Conservation (phyloP, 2,113 vertebrate genomes). For the Phrynocephalus versicolor region DNA sequence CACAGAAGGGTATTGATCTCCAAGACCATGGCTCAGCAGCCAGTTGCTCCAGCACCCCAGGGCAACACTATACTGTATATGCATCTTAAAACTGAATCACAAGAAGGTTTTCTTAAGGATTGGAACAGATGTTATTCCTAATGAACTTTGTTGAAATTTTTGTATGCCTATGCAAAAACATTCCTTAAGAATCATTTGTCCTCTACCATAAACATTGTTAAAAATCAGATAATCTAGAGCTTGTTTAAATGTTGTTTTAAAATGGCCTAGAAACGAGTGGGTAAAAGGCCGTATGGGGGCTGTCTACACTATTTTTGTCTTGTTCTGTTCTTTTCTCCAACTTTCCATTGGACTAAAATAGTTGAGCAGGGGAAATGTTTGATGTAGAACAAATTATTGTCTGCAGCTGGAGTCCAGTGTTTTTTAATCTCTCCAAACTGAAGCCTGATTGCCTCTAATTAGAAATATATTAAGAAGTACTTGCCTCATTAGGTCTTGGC, state of each 20-base stretch:
- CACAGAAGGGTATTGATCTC: too few relatives aligned
- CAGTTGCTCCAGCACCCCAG: too few relatives aligned
- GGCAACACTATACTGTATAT: not conserved
- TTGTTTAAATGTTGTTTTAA: constrained; percentile 26
- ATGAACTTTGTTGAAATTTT: constrained; percentile 11
- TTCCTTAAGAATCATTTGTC: constrained; percentile 7
- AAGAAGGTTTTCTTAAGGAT: not conserved
- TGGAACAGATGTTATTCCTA: not conserved
- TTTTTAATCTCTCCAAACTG: constrained; percentile 6
- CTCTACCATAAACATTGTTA: not conserved
- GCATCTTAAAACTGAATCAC: not conserved
- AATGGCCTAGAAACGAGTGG: constrained; percentile 15
- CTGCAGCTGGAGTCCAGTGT: constrained; percentile 20
- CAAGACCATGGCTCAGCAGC: too few relatives aligned
- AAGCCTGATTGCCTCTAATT: not conserved
- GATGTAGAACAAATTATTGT: constrained; percentile 52
- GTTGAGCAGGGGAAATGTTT: constrained; percentile 56
- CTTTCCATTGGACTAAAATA: constrained; percentile 64
- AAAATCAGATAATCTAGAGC: constrained; percentile 20
- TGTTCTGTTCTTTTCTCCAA: constrained; percentile 57
- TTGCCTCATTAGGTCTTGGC: not conserved
- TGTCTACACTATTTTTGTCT: constrained; percentile 47
- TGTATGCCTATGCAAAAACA: constrained; percentile 20
- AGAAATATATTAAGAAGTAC: not conserved
- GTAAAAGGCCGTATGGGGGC: constrained; percentile 41